A percentile compares a stretch with the other conserved stretches of the same genome.
These are phyloP conservation scores for Charadrius vociferus DNA, from an alignment of 2,113 vertebrate genomes.

Conservation along the genomic window DNA sequence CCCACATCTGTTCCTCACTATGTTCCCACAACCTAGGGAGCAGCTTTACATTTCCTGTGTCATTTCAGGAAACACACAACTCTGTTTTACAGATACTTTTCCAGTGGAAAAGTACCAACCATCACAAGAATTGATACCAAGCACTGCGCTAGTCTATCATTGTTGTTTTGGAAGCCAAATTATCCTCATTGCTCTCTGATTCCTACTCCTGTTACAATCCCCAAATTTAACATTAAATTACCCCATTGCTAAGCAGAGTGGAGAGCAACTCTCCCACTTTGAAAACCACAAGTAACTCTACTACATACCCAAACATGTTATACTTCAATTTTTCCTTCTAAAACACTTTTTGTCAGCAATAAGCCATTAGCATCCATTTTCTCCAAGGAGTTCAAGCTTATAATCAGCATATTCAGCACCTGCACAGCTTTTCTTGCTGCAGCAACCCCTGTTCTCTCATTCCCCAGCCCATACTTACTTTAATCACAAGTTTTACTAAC, in stretches of 20 bases:
- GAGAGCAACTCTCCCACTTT: not conserved
- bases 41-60: not conserved
- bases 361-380: not conserved
- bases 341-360: not conserved
- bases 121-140: not conserved
- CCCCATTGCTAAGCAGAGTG: not conserved
- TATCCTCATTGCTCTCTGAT: not conserved
- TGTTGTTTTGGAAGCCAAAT: not conserved
- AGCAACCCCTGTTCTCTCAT: not conserved
- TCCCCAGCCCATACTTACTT: not conserved
- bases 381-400: not conserved
- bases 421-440: constrained; percentile 22
- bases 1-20: not conserved
- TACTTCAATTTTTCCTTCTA: not conserved
- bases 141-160: not conserved
- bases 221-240: not conserved
- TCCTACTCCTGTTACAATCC: not conserved
- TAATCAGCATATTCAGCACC: constrained; percentile 3
- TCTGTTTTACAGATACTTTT: not conserved
- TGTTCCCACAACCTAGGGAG: not conserved
- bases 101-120: not conserved
- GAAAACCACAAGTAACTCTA: not conserved
- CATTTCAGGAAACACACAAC: not conserved
- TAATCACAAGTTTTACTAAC: constrained; percentile 17
- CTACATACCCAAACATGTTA: not conserved